These are phyloP conservation scores for Arctia plantaginis DNA, from an alignment of 2,888 invertebrate genomes.

Conservation along the genomic window DNA sequence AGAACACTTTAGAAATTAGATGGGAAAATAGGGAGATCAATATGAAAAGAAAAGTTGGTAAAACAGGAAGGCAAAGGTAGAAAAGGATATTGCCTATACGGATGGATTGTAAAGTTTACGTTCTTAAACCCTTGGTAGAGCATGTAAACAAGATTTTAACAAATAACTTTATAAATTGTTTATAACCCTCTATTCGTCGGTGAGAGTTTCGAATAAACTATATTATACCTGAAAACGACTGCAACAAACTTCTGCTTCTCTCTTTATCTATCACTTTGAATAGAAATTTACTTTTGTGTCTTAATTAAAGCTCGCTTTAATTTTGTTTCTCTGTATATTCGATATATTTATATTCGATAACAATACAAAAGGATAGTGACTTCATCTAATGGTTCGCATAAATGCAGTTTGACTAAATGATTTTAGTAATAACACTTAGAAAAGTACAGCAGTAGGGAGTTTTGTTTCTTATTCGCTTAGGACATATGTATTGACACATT, in stretches of 20 bases:
- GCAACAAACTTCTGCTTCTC: constrained; percentile 2
- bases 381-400: background rate
- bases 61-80: no score
- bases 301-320: constrained; percentile 14
- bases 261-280: constrained; percentile 1
- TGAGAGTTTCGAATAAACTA: constrained; percentile 9
- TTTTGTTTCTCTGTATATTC: constrained; percentile 3
- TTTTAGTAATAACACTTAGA: background rate
- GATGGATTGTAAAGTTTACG: no score
- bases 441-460: background rate
- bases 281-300: constrained; percentile 6
- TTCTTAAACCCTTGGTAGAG: no score
- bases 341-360: background rate
- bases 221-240: background rate
- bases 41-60: no score
- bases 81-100: no score
- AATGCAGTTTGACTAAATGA: background rate
- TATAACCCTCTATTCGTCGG: background rate
- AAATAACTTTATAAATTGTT: background rate
- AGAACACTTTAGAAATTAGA: no score
- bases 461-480: background rate
- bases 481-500: background rate
- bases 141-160: no score
- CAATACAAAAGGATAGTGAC: background rate
- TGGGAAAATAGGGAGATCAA: no score